phyloP scores from a whole-genome alignment of 2,888 invertebrate species.

The Tanaodytes sp. region DNA sequence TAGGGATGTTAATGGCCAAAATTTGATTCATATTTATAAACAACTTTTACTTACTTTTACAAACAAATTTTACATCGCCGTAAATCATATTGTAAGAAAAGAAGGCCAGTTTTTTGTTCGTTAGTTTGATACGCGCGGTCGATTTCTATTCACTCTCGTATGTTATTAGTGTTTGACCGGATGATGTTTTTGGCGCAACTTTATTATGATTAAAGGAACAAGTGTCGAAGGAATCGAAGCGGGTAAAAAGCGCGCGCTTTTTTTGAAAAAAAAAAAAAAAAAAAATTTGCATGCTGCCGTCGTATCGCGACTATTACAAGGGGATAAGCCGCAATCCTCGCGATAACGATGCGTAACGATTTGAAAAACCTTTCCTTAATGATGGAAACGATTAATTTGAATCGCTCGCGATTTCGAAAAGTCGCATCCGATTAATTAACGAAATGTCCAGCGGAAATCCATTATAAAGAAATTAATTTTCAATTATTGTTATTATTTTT shows the following conservation, averaged over 20 bases:
- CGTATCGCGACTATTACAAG: slow-evolving; percentile 39
- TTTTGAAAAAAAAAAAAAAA: no score
- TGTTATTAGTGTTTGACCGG: slow-evolving; percentile 20
- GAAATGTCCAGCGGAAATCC: no score
- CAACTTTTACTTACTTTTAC: no score
- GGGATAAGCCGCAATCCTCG: slow-evolving; percentile 44
- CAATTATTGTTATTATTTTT: no score
- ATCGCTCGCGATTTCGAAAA: slow-evolving; percentile 42
- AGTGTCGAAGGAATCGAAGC: no score
- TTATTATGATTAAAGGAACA: no score
- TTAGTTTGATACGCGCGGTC: slow-evolving; percentile 6
- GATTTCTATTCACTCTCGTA: slow-evolving; percentile 32
- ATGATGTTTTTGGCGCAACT: no score
- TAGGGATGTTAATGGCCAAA: no score
- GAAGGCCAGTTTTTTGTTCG: slow-evolving; percentile 35
- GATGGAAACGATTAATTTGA: slow-evolving; percentile 33
- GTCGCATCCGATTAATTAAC: no score
- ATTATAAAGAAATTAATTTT: no score
- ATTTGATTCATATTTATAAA: no score
- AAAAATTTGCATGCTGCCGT: slow-evolving; percentile 27
- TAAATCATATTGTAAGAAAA: slow-evolving; percentile 14
- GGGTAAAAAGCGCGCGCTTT: slow-evolving; percentile 6
- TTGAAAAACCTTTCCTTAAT: slow-evolving; percentile 42
- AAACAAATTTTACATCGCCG: no score
- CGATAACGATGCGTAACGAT: slow-evolving; percentile 49